These are phyloP conservation scores for Heterocephalus glaber DNA, from an alignment of 2,113 vertebrate species.

Conservation along the genomic window DNA sequence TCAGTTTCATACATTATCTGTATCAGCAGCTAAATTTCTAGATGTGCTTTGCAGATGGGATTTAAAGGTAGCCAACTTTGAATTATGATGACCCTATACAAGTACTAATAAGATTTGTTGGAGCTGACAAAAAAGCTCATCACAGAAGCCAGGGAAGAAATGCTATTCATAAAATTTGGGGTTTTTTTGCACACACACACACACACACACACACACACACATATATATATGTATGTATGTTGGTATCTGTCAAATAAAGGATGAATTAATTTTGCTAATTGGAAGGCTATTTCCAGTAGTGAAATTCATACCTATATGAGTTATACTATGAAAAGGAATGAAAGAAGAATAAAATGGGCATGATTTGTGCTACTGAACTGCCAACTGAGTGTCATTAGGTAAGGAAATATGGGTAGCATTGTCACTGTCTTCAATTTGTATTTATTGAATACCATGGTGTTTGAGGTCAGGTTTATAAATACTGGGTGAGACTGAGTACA, in stretches of 20 bases:
- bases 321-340: slow-evolving; percentile 20
- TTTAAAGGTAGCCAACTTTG: slow-evolving; percentile 70
- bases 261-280: slow-evolving; percentile 81
- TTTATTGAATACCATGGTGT: slow-evolving; percentile 37
- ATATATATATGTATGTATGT: slow-evolving; percentile 17
- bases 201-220: too few species aligned
- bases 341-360: slow-evolving; percentile 6
- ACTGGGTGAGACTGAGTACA: slow-evolving; percentile 18
- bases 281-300: slow-evolving; percentile 68
- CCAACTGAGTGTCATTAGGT: slow-evolving; percentile 31
- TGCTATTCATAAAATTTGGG: slow-evolving; percentile 61
- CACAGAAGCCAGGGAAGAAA: slow-evolving; percentile 65
- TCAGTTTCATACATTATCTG: not conserved
- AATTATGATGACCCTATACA: slow-evolving; percentile 73
- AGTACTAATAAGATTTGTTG: slow-evolving; percentile 68
- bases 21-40: slow-evolving; percentile 57
- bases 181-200: not conserved
- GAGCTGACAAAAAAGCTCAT: slow-evolving; percentile 64
- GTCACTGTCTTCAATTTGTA: slow-evolving; percentile 5
- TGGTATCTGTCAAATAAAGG: slow-evolving; percentile 70
- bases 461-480: slow-evolving; percentile 55
- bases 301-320: slow-evolving; percentile 74
- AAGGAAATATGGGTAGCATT: slow-evolving; percentile 30
- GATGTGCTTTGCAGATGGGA: slow-evolving; percentile 60
- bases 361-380: slow-evolving; percentile 49